Evolutionary conservation across 2,797 vertebrate genomes (phyloP).

Genomic region (Schizopygopsis malacanthus): DNA sequence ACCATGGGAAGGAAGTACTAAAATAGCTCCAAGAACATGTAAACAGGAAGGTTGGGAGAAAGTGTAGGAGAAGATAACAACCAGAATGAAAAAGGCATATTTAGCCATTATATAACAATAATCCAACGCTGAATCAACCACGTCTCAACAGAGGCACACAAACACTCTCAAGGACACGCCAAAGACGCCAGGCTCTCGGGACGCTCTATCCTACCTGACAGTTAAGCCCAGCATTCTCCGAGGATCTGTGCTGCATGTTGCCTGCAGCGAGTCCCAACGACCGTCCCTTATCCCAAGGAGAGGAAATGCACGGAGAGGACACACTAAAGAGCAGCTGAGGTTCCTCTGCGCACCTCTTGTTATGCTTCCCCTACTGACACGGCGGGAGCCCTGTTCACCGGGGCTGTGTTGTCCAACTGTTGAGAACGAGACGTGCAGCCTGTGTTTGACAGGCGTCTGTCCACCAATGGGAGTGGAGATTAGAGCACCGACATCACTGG

Average conservation of each 20-base stretch:
- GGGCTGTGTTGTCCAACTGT: constrained; percentile 45
- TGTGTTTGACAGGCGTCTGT: constrained; percentile 44
- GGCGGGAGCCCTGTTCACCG: constrained; percentile 39
- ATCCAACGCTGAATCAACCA: constrained; percentile 20
- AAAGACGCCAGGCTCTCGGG: background rate
- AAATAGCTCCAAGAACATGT: constrained; percentile 35
- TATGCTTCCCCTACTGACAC: constrained; percentile 34
- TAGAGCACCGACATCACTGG: constrained; percentile 54
- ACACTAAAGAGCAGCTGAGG: constrained; percentile 39
- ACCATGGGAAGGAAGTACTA: constrained; percentile 12
- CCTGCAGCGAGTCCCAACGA: constrained; percentile 24
- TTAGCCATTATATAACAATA: constrained; percentile 18
- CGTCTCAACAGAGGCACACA: background rate
- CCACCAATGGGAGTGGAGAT: constrained; percentile 54
- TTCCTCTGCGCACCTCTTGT: constrained; percentile 46
- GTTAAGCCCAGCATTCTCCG: constrained; percentile 58
- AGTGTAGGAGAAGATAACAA: background rate
- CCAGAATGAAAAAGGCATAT: background rate
- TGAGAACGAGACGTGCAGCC: constrained; percentile 38
- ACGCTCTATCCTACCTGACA: constrained; percentile 62
- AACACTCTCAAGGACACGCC: constrained; percentile 46
- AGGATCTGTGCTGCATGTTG: constrained; percentile 61
- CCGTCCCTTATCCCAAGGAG: constrained; percentile 33
- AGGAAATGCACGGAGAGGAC: constrained; percentile 19
- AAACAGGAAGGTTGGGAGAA: constrained; percentile 28